phyloP scores from a whole-genome alignment of 2,113 vertebrate genomes.

The Neodontobutis hainanensis region DNA sequence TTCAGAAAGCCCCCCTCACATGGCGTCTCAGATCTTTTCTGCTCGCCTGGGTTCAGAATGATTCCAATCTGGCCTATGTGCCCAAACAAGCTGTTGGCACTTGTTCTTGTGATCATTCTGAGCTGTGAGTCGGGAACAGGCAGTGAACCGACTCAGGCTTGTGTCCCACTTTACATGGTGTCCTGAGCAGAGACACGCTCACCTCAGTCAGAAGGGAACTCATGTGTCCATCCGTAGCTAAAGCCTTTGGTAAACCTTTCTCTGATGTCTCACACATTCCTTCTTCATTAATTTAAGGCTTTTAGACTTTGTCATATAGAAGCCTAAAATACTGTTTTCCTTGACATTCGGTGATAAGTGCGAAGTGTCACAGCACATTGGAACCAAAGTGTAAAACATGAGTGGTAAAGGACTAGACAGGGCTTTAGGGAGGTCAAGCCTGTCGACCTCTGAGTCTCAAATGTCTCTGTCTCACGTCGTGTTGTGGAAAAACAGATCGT shows the following conservation, averaged over 20 bases:
- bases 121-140: constrained; percentile 19
- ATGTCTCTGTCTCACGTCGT: constrained; percentile 50
- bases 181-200: not conserved
- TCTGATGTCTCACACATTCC: too few relatives aligned
- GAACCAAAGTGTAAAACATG: too few relatives aligned
- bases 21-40: constrained; percentile 30
- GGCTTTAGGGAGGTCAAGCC: constrained; percentile 28
- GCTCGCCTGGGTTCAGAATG: constrained; percentile 35
- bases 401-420: constrained; percentile 30
- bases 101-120: constrained; percentile 41
- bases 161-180: not conserved
- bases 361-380: constrained; percentile 24
- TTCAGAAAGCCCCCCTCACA: not conserved
- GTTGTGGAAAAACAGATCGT: constrained; percentile 23
- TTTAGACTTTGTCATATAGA: too few relatives aligned
- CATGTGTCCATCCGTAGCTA: too few relatives aligned
- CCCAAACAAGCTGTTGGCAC: constrained; percentile 57
- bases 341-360: too few relatives aligned
- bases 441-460: not conserved
- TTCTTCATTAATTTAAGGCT: too few relatives aligned
- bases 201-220: too few relatives aligned
- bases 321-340: too few relatives aligned
- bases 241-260: too few relatives aligned
- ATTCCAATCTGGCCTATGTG: constrained; percentile 37
- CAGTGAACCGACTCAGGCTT: constrained; percentile 3